A percentile compares a stretch with the other conserved stretches of the same genome.
Evolutionary conservation across 92 coral and sea anemone species (phyloP).

Genomic region (Isaurus tuberculatus): DNA sequence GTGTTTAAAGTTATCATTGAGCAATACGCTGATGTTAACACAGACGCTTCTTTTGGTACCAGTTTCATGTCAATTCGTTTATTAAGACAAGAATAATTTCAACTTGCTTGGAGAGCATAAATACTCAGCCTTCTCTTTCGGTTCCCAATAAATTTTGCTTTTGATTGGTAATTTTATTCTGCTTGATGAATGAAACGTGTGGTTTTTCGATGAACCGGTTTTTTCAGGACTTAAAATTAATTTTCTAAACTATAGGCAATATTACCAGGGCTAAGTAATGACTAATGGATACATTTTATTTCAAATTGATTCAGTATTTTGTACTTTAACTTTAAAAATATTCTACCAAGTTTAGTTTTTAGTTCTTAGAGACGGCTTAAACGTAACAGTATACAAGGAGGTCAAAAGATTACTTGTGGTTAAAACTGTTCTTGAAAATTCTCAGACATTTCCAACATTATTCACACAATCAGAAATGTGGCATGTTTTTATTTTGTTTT

Average conservation of each 20-base stretch:
- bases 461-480: not conserved
- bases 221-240: not conserved
- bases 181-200: not conserved
- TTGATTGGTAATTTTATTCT: not conserved
- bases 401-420: not conserved
- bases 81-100: not conserved
- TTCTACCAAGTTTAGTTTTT: not conserved
- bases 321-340: not conserved
- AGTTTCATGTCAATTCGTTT: not conserved
- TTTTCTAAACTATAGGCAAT: not conserved
- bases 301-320: not conserved
- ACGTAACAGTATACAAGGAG: not conserved
- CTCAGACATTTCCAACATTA: not conserved
- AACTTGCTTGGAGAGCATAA: not conserved
- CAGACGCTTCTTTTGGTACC: not conserved
- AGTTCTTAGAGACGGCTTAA: not conserved
- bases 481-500: not conserved
- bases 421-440: not conserved
- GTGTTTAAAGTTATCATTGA: conserved; percentile 4
- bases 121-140: not conserved
- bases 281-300: not conserved
- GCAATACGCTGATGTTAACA: not conserved
- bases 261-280: not conserved
- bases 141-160: not conserved
- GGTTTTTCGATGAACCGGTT: too few species aligned